Conservation (phyloP, 1,140 invertebrate genomes). For the Drosophila littoralis region DNA sequence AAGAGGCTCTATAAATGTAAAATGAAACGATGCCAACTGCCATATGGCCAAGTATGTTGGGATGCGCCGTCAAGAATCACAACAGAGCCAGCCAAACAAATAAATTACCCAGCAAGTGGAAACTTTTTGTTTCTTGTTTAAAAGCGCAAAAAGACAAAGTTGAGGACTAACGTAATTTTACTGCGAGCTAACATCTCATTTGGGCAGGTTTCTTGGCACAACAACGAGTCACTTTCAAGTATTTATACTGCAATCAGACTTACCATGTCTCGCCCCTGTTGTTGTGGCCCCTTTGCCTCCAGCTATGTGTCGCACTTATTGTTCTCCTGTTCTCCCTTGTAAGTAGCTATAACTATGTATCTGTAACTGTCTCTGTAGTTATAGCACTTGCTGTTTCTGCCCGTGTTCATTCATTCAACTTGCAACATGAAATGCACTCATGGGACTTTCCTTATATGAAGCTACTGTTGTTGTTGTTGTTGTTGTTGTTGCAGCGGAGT, state of each 20-base stretch:
- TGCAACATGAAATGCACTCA: conserved; percentile 31
- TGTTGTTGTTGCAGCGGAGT: not conserved
- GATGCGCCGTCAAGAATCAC: conserved; percentile 27
- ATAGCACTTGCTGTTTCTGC: not conserved
- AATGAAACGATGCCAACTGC: conserved; percentile 27
- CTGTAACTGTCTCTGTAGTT: not conserved
- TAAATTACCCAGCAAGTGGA: conserved; percentile 27
- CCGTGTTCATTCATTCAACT: conserved; percentile 28
- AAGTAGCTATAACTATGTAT: not conserved
- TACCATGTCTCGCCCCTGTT: conserved; percentile 28
- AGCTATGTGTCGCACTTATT: conserved; percentile 12
- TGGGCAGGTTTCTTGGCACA: conserved; percentile 53
- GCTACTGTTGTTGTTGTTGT: not conserved
- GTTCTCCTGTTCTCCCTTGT: conserved; percentile 3
- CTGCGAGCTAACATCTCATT: conserved; percentile 56
- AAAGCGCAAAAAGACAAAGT: conserved; percentile 30
- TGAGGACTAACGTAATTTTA: conserved; percentile 50
- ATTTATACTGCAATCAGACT: conserved; percentile 69
- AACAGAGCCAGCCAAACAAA: conserved; percentile 24
- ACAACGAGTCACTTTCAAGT: conserved; percentile 44
- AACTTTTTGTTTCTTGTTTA: conserved; percentile 53
- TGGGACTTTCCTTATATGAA: not conserved
- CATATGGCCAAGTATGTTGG: conserved; percentile 58
- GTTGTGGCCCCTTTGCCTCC: not conserved
- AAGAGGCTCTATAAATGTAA: conserved; percentile 43